phyloP scores from a whole-genome alignment of 1,140 invertebrate genomes.

The Zaprionus gabonicus region DNA sequence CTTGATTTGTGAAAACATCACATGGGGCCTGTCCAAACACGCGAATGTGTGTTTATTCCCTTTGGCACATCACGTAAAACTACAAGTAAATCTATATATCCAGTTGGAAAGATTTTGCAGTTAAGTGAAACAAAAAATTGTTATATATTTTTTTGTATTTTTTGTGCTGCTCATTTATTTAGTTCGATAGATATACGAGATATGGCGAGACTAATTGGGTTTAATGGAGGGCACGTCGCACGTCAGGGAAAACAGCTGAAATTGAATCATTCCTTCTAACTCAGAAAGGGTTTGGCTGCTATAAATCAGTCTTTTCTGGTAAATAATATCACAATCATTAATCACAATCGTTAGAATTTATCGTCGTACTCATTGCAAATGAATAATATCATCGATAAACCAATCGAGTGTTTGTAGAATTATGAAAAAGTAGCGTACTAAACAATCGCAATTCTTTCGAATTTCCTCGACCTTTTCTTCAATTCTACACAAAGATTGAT shows the following conservation, averaged over 20 bases:
- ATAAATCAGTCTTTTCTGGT: not conserved
- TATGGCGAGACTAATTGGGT: conserved; percentile 39
- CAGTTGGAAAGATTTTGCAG: conserved; percentile 12
- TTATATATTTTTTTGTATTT: conserved; percentile 3
- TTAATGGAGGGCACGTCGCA: conserved; percentile 45
- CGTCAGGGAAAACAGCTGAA: conserved; percentile 19
- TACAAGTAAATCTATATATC: conserved; percentile 23
- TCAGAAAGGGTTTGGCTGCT: not conserved
- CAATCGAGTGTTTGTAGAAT: conserved; percentile 41
- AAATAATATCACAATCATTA: not conserved
- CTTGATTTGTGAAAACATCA: conserved; percentile 50
- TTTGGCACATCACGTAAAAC: conserved; percentile 5
- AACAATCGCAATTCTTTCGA: conserved; percentile 31
- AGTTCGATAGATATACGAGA: conserved; percentile 18
- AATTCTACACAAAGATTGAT: conserved; percentile 61
- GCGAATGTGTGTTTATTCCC: conserved; percentile 39
- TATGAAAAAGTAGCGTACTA: conserved; percentile 55
- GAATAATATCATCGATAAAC: conserved; percentile 31
- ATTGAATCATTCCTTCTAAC: conserved; percentile 24
- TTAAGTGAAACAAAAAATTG: conserved; percentile 3
- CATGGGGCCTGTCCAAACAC: conserved; percentile 19
- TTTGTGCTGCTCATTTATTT: conserved; percentile 14
- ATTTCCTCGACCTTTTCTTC: conserved; percentile 27
- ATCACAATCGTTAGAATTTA: not conserved
- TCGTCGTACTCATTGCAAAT: conserved; percentile 28